Base-by-base conservation (phyloP, 2,113 vertebrate species). In the Triplophysa rosa region DNA sequence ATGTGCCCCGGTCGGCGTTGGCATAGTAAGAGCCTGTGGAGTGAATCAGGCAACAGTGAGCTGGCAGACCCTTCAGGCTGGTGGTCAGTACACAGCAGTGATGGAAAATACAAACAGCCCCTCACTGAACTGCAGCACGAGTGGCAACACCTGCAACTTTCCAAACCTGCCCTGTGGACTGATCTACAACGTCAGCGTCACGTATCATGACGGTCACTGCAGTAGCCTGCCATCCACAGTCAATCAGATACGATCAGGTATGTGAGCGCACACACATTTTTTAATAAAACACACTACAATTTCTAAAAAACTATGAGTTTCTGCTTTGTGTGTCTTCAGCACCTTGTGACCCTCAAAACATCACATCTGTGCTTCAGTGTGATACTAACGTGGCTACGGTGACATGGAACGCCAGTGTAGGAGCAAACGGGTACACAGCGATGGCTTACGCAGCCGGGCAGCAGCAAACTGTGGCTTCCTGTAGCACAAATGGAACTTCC, bases 231-330 rank as follows among this genome's bases (percentile, higher is more conserved):
- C 78, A 26, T 93, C 91, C 0, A 8, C 78, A 3, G 13, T 84
- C 4, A 62, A 89, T 80, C 87, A 49, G 79, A 86, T 92, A 86
- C 80, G 88, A 40, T 89, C 92, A 65, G 91, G 92, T 92, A 64
- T 1, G n/a, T 26, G 16, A n/a, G 26, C 16, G 54, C 4, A 5
- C 58, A 49, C 21, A 23, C 26, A 8, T 29, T 24, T 24, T 42
- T 29, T 3, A 4, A 24, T 24, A 24, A 24, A 24, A 42, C 45
- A 29, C 3, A 78, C 21, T 26, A 49, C 9, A 29, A 10, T 42
- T 42, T 42, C 40, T 42, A 10, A 11, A 42, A 29, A 29, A 29
- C 29, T 4, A 29, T 29, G 29, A 29, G 29, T 29, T 29, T 29
- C 29, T 29, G 29, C 4, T 29, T 29, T 29, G 29, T 29, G 29